phyloP scores from a whole-genome alignment of 1,140 invertebrate genomes.

The Trachymyrmex cornetzi region DNA sequence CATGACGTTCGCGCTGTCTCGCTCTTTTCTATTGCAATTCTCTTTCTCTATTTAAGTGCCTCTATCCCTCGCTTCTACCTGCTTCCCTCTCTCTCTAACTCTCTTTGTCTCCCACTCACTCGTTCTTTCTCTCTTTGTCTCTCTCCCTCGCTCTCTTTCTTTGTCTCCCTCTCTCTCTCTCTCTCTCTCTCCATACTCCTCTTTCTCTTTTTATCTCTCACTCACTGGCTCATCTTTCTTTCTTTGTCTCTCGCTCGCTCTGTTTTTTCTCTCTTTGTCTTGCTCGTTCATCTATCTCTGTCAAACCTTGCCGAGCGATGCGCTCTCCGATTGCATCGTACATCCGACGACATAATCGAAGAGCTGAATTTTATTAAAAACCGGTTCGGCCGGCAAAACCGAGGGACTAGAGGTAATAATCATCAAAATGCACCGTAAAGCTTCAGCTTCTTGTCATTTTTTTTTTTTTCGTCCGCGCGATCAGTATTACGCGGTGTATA shows the following conservation, averaged over 20 bases:
- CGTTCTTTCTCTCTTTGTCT: background rate
- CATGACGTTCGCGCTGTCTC: conserved; percentile 37
- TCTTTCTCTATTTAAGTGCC: background rate
- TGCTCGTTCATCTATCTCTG: background rate
- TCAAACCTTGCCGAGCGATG: conserved; percentile 9
- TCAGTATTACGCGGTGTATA: conserved; percentile 9
- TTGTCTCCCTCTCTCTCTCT: background rate
- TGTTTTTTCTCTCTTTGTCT: background rate
- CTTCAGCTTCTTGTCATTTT: background rate
- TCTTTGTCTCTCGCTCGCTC: background rate
- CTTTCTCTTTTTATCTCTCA: background rate
- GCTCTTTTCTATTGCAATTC: background rate
- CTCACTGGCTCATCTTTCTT: background rate
- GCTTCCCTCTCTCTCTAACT: background rate
- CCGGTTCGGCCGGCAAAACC: conserved; percentile 40
- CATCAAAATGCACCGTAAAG: conserved; percentile 37
- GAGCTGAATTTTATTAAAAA: conserved; percentile 61
- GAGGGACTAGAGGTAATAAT: conserved; percentile 36
- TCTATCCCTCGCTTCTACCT: background rate
- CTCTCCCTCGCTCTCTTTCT: background rate
- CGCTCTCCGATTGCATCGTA: conserved; percentile 54
- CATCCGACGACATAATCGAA: conserved; percentile 55
- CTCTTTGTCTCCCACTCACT: background rate
- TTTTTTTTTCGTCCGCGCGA: background rate
- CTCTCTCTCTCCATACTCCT: background rate